phyloP scores from a whole-genome alignment of 2,888 invertebrate species.

The Ellobium chinense region DNA sequence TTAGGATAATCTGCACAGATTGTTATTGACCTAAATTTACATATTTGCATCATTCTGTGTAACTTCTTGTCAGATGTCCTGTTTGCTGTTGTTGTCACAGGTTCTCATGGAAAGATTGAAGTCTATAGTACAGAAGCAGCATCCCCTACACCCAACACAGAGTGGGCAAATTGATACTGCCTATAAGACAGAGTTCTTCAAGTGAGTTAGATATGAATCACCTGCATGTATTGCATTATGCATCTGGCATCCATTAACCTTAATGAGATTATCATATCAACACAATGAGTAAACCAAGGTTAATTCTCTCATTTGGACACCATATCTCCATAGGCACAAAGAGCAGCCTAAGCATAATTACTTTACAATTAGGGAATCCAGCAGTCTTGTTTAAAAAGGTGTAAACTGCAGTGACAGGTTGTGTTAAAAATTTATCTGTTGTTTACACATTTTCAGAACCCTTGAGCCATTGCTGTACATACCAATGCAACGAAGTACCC shows the following conservation, averaged over 20 bases:
- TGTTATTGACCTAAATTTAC: background rate
- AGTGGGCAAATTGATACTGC: slow-evolving; percentile 82
- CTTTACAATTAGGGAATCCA: too few relatives aligned
- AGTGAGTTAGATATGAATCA: slow-evolving; percentile 58
- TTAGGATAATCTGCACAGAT: background rate
- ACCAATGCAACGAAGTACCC: slow-evolving; percentile 38
- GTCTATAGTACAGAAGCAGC: slow-evolving; percentile 83
- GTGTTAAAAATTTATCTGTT: too few relatives aligned
- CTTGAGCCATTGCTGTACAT: slow-evolving; percentile 64
- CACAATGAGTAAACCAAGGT: too few relatives aligned
- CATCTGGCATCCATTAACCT: too few relatives aligned
- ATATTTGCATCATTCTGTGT: background rate
- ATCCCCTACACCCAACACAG: slow-evolving; percentile 80
- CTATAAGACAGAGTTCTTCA: slow-evolving; percentile 84
- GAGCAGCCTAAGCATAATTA: too few relatives aligned
- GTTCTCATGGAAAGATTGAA: slow-evolving; percentile 84
- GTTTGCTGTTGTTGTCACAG: slow-evolving; percentile 49
- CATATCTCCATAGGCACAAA: too few relatives aligned
- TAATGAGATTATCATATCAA: too few relatives aligned
- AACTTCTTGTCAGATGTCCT: too few relatives aligned
- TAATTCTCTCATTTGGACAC: too few relatives aligned
- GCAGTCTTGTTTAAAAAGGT: too few relatives aligned
- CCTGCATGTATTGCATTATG: too few relatives aligned
- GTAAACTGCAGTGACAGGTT: too few relatives aligned
- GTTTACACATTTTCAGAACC: slow-evolving; percentile 64